Evolutionary conservation across 2,797 vertebrate genomes (phyloP).

Genomic region (Potorous gilbertii): DNA sequence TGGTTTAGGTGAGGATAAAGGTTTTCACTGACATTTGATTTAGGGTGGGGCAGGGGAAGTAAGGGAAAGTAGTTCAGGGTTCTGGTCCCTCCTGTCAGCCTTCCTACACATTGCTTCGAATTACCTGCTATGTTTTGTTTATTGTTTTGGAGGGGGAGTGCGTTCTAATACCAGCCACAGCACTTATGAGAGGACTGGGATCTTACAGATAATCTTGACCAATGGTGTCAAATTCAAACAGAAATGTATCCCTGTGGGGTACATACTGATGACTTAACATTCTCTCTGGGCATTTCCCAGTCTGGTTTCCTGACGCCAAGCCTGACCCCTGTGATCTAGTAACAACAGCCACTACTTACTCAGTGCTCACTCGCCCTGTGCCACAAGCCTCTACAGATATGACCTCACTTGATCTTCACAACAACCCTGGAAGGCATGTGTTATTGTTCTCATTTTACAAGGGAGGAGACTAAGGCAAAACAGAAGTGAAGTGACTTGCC

Average conservation of each 20-base stretch:
- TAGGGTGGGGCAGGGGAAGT: background rate
- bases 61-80: background rate
- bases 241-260: background rate
- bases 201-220: background rate
- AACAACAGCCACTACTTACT: background rate
- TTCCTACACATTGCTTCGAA: background rate
- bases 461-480: background rate
- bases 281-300: background rate
- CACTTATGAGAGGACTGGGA: too few relatives aligned
- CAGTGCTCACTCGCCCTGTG: background rate
- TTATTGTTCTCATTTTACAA: background rate
- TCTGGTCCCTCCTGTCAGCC: background rate
- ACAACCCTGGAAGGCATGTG: background rate
- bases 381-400: background rate
- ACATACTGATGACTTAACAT: background rate
- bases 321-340: too few relatives aligned
- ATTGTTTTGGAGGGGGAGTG: background rate
- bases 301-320: background rate
- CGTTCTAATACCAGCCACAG: too few relatives aligned
- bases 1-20: background rate
- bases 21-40: background rate
- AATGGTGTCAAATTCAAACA: background rate
- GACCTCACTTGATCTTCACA: background rate
- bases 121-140: background rate
- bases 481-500: background rate